Evolutionary conservation across 2,888 invertebrate species (phyloP).

Genomic region (Lasioglossum zephyrum): DNA sequence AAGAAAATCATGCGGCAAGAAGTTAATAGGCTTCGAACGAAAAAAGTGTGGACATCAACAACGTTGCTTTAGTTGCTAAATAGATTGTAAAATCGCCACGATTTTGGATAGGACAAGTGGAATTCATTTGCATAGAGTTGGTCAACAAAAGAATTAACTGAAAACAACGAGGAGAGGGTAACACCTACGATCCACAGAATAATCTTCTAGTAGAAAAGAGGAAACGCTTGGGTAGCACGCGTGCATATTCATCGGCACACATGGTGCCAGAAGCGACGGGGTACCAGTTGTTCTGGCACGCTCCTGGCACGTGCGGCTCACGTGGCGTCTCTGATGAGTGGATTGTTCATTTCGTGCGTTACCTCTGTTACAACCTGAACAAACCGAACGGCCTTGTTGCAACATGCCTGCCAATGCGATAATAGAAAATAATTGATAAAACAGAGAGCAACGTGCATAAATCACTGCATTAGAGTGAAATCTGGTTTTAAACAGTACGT

Average conservation of each 20-base stretch:
- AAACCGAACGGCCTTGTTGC: constrained; percentile 32
- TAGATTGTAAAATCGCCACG: too few species aligned
- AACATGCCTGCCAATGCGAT: constrained; percentile 39
- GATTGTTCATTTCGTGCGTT: constrained; percentile 82
- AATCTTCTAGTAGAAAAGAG: constrained; percentile 36
- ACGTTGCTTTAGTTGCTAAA: too few species aligned
- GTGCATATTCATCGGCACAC: constrained; percentile 73
- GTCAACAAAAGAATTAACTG: constrained; percentile 7
- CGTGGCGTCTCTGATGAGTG: constrained; percentile 81
- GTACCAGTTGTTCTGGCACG: constrained; percentile 83
- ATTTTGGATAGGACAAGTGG: constrained; percentile 1
- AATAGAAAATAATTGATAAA: constrained; percentile 63
- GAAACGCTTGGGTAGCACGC: constrained; percentile 40
- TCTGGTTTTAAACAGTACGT: not conserved
- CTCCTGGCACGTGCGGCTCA: constrained; percentile 81
- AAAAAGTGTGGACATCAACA: too few species aligned
- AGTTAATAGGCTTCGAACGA: too few species aligned
- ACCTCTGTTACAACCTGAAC: constrained; percentile 54
- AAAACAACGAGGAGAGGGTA: constrained; percentile 24
- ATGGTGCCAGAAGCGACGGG: constrained; percentile 77
- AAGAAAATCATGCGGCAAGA: too few species aligned
- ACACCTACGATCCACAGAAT: constrained; percentile 20
- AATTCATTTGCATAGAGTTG: not conserved
- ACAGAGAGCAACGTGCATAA: not conserved
- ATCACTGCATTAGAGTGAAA: too few species aligned